Evolutionary conservation across 64 coral and sea anemone genomes (phyloP).

Genomic region (Montipora efflorescens): DNA sequence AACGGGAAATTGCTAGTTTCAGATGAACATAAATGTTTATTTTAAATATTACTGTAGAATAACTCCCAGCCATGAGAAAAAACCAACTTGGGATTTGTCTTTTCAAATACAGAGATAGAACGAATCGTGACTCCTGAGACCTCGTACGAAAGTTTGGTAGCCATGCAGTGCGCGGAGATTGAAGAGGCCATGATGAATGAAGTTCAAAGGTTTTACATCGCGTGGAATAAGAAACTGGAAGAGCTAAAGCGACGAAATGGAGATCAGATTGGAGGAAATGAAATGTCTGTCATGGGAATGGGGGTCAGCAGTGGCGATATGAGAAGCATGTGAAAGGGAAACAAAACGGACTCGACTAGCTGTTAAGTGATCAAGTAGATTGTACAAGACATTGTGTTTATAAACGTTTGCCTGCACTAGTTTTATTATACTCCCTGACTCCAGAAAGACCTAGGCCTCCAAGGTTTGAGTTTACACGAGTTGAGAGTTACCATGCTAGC

Average conservation of each 20-base stretch:
- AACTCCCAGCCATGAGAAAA: not conserved
- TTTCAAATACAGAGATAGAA: constrained; percentile 86
- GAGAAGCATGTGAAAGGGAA: constrained; percentile 62
- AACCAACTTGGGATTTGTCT: not conserved
- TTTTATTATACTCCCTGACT: too few species aligned
- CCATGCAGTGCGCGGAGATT: constrained; percentile 93
- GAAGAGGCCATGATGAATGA: constrained; percentile 98
- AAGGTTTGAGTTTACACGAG: too few species aligned
- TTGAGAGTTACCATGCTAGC: too few species aligned
- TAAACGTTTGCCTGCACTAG: too few species aligned
- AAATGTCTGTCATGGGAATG: constrained; percentile 88
- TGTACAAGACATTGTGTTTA: not conserved
- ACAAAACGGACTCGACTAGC: too few species aligned
- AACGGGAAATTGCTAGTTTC: too few species aligned
- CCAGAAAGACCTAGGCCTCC: too few species aligned
- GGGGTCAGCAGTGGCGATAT: constrained; percentile 36
- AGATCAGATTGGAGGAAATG: constrained; percentile 72
- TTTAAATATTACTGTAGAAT: not conserved
- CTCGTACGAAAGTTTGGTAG: constrained; percentile 96
- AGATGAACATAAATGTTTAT: too few species aligned
- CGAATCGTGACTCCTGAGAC: constrained; percentile 95
- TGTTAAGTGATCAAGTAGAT: not conserved
- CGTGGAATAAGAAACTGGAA: constrained; percentile 99
- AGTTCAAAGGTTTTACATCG: constrained; percentile 91
- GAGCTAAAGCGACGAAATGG: constrained; percentile 81